A percentile compares a stretch with the other conserved stretches of the same genome.
These are phyloP conservation scores for Oreochromis grahami DNA, from an alignment of 2,797 vertebrate species.

Conservation along the genomic window DNA sequence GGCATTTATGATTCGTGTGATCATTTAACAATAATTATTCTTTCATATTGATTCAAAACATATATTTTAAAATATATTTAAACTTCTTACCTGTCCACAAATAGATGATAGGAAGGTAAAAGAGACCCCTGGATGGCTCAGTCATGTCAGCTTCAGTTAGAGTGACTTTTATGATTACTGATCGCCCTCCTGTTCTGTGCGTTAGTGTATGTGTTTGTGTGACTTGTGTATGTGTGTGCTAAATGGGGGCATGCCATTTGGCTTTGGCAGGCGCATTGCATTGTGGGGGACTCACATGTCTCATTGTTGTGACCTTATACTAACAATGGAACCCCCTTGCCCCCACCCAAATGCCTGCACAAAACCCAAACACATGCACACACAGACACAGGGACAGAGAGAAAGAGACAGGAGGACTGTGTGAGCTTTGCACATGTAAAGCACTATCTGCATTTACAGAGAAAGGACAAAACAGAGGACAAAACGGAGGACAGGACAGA, in stretches of 20 bases:
- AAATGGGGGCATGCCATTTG: slow-evolving; percentile 32
- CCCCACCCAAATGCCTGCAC: not conserved
- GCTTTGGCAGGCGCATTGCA: slow-evolving; percentile 51
- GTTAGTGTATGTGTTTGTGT: not conserved
- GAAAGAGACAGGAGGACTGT: not conserved
- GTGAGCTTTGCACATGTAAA: not conserved
- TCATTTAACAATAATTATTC: not conserved
- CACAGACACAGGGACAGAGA: not conserved
- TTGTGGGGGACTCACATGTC: slow-evolving; percentile 56
- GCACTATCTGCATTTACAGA: not conserved
- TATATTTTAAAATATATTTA: not conserved
- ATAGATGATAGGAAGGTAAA: slow-evolving; percentile 66
- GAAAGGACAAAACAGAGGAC: not conserved
- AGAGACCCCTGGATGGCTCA: slow-evolving; percentile 37
- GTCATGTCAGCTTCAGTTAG: slow-evolving; percentile 40
- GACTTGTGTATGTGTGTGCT: slow-evolving; percentile 8
- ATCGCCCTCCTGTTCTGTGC: not conserved
- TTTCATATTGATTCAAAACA: not conserved
- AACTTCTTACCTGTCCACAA: slow-evolving; percentile 64
- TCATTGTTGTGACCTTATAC: slow-evolving; percentile 68
- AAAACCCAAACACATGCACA: not conserved
- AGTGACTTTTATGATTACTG: not conserved
- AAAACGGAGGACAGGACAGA: not conserved
- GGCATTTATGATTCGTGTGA: not conserved
- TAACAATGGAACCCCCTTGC: slow-evolving; percentile 45